Evolutionary conservation across 2,888 invertebrate species (phyloP).

Genomic region (Andrena trimmerana): DNA sequence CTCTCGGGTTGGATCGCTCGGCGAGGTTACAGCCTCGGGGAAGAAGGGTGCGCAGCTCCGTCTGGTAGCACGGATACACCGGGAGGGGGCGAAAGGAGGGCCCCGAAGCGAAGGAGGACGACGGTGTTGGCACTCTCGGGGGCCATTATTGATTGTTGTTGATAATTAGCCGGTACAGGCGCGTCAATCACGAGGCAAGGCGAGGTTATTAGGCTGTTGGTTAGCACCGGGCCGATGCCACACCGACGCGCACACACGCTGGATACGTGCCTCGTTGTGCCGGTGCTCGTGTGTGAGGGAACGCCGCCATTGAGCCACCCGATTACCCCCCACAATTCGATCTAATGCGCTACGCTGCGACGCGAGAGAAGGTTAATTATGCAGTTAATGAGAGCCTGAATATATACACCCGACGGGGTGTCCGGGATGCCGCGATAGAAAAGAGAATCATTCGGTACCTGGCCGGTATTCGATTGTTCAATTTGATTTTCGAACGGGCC

Average conservation of each 20-base stretch:
- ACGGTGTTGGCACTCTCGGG: slow-evolving; percentile 66
- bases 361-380: slow-evolving; percentile 83
- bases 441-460: slow-evolving; percentile 52
- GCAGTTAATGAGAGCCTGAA: slow-evolving; percentile 82
- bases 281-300: slow-evolving; percentile 38
- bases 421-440: slow-evolving; percentile 47
- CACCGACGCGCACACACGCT: slow-evolving; percentile 41
- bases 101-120: slow-evolving; percentile 54
- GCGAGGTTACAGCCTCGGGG: slow-evolving; percentile 25
- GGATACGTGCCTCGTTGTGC: slow-evolving; percentile 40
- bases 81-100: slow-evolving; percentile 34
- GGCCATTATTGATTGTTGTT: slow-evolving; percentile 83
- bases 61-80: slow-evolving; percentile 45
- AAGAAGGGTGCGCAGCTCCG: slow-evolving; percentile 44
- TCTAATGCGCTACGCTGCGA: slow-evolving; percentile 81
- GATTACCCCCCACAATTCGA: slow-evolving; percentile 83
- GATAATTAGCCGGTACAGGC: slow-evolving; percentile 84
- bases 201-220: slow-evolving; percentile 83
- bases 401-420: slow-evolving; percentile 60
- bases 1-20: background rate
- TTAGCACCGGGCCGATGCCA: slow-evolving; percentile 78
- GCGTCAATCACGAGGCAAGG: slow-evolving; percentile 83
- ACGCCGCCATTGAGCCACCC: slow-evolving; percentile 79
- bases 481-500: slow-evolving; percentile 47
- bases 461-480: slow-evolving; percentile 39